phyloP scores from a whole-genome alignment of 1,140 invertebrate genomes.

The Mycetomoellerius zeteki region DNA sequence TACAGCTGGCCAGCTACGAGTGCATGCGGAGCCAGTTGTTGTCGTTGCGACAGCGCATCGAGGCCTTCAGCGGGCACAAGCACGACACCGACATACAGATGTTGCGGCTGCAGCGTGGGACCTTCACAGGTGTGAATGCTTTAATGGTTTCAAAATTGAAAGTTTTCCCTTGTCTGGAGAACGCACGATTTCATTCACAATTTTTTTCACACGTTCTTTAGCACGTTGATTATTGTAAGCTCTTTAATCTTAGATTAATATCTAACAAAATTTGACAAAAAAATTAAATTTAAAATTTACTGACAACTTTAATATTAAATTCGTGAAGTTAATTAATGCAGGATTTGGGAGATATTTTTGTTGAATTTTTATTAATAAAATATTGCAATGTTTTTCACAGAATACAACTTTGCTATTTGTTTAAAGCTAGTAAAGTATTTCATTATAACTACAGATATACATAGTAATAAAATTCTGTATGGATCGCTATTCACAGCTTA shows the following conservation, averaged over 20 bases:
- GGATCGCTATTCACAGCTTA: neutral
- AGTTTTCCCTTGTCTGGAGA: neutral
- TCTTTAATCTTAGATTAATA: neutral
- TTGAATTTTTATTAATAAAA: conserved; percentile 23
- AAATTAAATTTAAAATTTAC: neutral
- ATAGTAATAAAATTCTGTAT: neutral
- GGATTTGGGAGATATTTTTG: neutral
- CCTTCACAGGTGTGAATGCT: conserved; percentile 84
- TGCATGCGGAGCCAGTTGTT: conserved; percentile 93
- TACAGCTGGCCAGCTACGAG: conserved; percentile 95
- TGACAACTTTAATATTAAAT: neutral
- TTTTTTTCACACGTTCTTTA: neutral
- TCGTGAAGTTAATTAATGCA: neutral
- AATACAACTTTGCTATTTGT: neutral
- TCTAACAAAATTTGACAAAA: neutral
- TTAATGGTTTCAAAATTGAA: conserved; percentile 81
- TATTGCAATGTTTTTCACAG: neutral
- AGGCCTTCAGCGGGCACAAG: conserved; percentile 88
- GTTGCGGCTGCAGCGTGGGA: conserved; percentile 90
- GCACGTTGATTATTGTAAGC: neutral
- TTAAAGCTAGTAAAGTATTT: neutral
- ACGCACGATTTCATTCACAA: neutral
- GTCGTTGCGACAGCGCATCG: conserved; percentile 89
- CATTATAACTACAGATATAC: too few species aligned
- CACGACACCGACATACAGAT: conserved; percentile 90